phyloP scores from a whole-genome alignment of 2,797 vertebrate genomes.

The Acrocephalus scirpaceus region DNA sequence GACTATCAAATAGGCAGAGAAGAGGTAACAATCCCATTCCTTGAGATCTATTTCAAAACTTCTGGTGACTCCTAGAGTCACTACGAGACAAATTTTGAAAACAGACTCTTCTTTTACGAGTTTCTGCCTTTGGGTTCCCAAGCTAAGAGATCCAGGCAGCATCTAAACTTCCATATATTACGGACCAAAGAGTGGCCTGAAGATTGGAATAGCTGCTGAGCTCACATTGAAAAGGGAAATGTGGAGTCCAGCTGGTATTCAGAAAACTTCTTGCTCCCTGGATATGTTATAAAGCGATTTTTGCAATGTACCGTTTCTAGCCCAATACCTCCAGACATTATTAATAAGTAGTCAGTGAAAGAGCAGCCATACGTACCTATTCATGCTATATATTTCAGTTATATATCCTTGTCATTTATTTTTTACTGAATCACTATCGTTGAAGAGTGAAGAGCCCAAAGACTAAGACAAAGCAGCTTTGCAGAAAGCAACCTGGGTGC shows the following conservation, averaged over 20 bases:
- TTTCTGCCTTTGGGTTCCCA: not conserved
- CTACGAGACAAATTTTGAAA: not conserved
- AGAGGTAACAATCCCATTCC: not conserved
- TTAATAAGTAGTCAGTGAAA: not conserved
- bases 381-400: not conserved
- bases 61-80: not conserved
- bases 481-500: not conserved
- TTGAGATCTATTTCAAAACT: not conserved
- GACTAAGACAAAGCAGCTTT: not conserved
- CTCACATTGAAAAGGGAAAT: not conserved
- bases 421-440: not conserved
- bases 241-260: not conserved
- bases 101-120: not conserved
- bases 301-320: not conserved
- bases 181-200: not conserved
- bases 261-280: not conserved
- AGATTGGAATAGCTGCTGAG: not conserved
- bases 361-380: not conserved
- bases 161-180: not conserved
- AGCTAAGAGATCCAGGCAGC: not conserved
- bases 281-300: not conserved
- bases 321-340: not conserved
- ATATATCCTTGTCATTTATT: not conserved
- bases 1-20: not conserved
- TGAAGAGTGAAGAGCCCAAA: not conserved